phyloP scores from a whole-genome alignment of 2,113 vertebrate genomes.

The Charadrius vociferus region DNA sequence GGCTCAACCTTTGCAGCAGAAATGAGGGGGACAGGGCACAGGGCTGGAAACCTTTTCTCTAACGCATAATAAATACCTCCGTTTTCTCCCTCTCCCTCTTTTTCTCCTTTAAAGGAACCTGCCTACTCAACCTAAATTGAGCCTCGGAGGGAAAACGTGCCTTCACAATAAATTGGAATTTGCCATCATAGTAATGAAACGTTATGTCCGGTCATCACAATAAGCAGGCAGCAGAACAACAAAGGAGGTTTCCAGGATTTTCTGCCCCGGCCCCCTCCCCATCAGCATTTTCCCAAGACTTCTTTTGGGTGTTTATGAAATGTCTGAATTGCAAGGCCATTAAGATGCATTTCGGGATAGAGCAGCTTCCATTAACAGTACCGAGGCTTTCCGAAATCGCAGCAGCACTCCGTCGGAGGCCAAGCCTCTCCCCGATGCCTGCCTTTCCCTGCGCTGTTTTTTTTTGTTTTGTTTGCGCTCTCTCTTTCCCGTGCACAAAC shows the following conservation, averaged over 20 bases:
- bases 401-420: neutral
- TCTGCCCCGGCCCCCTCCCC: neutral
- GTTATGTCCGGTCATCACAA: conserved; percentile 1
- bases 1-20: conserved; percentile 42
- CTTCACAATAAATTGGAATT: neutral
- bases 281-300: neutral
- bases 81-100: neutral
- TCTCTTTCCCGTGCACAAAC: conserved; percentile 51
- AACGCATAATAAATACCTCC: conserved; percentile 15
- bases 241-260: conserved; percentile 46
- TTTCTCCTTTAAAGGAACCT: conserved; percentile 50
- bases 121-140: conserved; percentile 37
- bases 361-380: neutral
- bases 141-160: conserved; percentile 19
- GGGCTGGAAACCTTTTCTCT: neutral
- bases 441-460: neutral
- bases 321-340: conserved; percentile 33
- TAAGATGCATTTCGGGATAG: neutral
- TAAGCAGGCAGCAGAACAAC: conserved; percentile 33
- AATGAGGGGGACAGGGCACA: neutral
- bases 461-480: conserved; percentile 42
- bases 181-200: neutral
- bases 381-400: neutral
- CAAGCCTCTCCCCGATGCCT: conserved; percentile 5
- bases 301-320: conserved; percentile 7